Evolutionary conservation across 1,140 invertebrate species (phyloP), one percentile per base, ranked within the genome.

Genomic region (Drosophila hydei): DNA sequence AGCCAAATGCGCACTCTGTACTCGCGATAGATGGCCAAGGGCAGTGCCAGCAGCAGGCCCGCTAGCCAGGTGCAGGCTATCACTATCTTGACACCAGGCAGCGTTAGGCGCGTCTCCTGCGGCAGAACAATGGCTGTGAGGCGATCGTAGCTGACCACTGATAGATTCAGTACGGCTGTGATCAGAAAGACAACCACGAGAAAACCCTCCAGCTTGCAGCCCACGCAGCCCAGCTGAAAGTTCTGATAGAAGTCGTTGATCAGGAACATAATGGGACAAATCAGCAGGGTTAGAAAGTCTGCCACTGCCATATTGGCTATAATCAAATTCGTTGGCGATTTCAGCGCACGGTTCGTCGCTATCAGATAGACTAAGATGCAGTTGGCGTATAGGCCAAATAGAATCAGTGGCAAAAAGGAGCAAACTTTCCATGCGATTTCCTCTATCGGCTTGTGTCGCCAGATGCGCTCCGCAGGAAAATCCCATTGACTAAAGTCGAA

Each of bases 91-190:
- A 94, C 93, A 38, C 91, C 92, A 4, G 92, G 91, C 30, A 93
- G 92, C 0, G 94, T 95, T 73, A 96, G 90, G 75, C 94, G 92
- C 5, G 93, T 94, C 80, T 96, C 93, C 79, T 94, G 91, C 11
- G 96, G 95, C 67, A 96, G 92, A 0, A 96, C 95, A 21, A 97
- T 96, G 5, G 96, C 96, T 7, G 96, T 94, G 12, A 97, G 93
- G 18, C 96, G 93, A 89, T 97, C 96, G 58, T 96, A 95, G n/a
- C 95, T 97, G 27, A 97, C 95, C 4, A 94, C 93, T 14, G 96
- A 95, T 43, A 98, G 92, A 33, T 95, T 96, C 43, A 96, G 94
- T 0, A 97, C 95, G 54, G 95, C 95, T 3, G 94, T 93, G 30
- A 97, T 91, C 3, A 96, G 92, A 47, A 96, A 92, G 3, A 94